phyloP scores from a whole-genome alignment of 1,140 invertebrate genomes.

The Piezodorus guildinii region DNA sequence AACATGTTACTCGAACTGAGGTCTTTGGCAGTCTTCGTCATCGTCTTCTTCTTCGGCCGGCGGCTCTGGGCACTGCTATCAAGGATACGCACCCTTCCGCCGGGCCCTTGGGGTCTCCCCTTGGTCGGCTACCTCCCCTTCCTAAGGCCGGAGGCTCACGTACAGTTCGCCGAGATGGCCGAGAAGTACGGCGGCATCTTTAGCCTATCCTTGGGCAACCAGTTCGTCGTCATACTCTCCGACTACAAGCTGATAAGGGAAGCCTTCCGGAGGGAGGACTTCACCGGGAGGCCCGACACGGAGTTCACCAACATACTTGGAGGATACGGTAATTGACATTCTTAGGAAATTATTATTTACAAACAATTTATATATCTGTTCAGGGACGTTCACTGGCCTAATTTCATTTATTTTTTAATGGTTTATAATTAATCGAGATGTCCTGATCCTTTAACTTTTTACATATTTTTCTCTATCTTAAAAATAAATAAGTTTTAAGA shows the following conservation, averaged over 20 bases:
- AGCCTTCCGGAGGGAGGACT: slow-evolving; percentile 70
- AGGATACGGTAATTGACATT: slow-evolving; percentile 60
- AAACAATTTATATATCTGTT: too few species aligned
- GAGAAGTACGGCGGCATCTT: slow-evolving; percentile 68
- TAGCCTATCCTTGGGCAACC: slow-evolving; percentile 64
- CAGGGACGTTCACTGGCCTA: too few species aligned
- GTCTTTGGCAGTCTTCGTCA: background rate
- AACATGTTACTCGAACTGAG: background rate
- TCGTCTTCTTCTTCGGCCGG: slow-evolving; percentile 32
- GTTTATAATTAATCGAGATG: too few species aligned
- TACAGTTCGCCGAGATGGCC: slow-evolving; percentile 60
- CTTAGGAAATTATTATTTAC: too few species aligned
- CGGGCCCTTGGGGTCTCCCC: slow-evolving; percentile 74
- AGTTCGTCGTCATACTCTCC: slow-evolving; percentile 70
- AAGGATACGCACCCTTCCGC: slow-evolving; percentile 48
- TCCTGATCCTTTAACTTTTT: too few species aligned
- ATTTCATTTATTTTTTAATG: too few species aligned
- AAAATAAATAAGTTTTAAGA: too few species aligned
- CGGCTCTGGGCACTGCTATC: slow-evolving; percentile 36
- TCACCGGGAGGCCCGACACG: slow-evolving; percentile 71
- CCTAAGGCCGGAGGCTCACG: slow-evolving; percentile 60
- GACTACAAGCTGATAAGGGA: slow-evolving; percentile 74
- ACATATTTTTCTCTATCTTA: too few species aligned
- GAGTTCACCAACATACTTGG: slow-evolving; percentile 75
- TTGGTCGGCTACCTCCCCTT: slow-evolving; percentile 71